phyloP scores from a whole-genome alignment of 2,888 invertebrate species.

The Pyrgus malvae region DNA sequence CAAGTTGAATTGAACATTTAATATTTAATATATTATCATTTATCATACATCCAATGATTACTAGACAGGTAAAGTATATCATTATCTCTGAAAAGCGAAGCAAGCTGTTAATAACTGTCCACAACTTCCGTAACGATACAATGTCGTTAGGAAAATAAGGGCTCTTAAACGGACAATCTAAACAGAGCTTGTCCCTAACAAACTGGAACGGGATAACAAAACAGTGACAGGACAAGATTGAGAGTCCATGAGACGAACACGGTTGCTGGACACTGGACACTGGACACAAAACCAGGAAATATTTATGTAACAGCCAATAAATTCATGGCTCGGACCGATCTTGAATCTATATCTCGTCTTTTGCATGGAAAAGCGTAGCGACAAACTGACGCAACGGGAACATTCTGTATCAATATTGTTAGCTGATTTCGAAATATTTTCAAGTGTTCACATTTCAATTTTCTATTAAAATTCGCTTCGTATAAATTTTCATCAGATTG shows the following conservation, averaged over 20 bases:
- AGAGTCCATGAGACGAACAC: conserved; percentile 27
- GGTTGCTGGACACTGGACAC: conserved; percentile 25
- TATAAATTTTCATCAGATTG: too few relatives aligned
- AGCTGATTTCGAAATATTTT: too few relatives aligned
- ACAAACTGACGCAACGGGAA: conserved; percentile 7
- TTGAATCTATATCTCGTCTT: conserved; percentile 23
- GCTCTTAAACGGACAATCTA: conserved; percentile 17
- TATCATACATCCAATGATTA: too few relatives aligned
- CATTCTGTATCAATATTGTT: neutral
- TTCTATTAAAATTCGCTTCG: too few relatives aligned
- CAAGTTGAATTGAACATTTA: too few relatives aligned
- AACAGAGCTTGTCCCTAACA: conserved; percentile 14
- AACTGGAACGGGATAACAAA: conserved; percentile 24
- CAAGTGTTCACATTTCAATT: too few relatives aligned
- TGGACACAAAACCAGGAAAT: conserved; percentile 28
- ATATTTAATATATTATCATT: too few relatives aligned
- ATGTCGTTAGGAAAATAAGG: conserved; percentile 20
- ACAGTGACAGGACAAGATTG: conserved; percentile 26
- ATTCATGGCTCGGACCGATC: conserved; percentile 22
- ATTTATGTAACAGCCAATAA: conserved; percentile 28
- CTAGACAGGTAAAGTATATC: neutral
- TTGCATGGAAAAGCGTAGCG: conserved; percentile 19
- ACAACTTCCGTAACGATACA: neutral
- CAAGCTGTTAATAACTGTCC: neutral
- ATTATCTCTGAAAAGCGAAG: neutral